A percentile compares a stretch with the other conserved stretches of the same genome.
phyloP scores from a whole-genome alignment of 2,888 invertebrate species.

The Papilio elwesi region DNA sequence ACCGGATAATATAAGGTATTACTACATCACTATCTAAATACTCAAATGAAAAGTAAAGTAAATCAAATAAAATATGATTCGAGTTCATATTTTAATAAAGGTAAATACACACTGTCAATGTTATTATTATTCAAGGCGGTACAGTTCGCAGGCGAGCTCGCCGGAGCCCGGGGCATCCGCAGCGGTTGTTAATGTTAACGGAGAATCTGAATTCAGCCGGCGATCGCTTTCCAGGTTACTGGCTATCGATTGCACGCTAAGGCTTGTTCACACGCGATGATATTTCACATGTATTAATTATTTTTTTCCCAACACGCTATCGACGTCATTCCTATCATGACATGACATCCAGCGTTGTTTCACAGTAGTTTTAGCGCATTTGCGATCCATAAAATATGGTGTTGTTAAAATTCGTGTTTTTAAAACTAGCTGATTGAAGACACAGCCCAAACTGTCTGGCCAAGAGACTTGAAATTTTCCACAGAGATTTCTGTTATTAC shows the following conservation, averaged over 20 bases:
- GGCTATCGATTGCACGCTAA: conserved; percentile 62
- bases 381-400: too few species aligned
- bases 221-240: conserved; percentile 71
- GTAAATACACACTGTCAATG: conserved; percentile 13
- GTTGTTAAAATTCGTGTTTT: too few species aligned
- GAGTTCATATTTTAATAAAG: neutral
- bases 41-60: neutral
- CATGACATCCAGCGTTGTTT: too few species aligned
- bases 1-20: too few species aligned
- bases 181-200: conserved; percentile 72
- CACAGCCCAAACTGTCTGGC: too few species aligned
- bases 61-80: neutral
- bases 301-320: conserved; percentile 1
- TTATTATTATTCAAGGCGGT: conserved; percentile 24
- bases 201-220: conserved; percentile 68
- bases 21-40: too few species aligned
- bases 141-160: conserved; percentile 40
- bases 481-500: too few species aligned
- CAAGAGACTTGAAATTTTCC: too few species aligned
- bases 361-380: too few species aligned
- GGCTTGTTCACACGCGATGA: conserved; percentile 36
- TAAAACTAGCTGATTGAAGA: too few species aligned
- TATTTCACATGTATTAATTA: neutral
- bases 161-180: conserved; percentile 53
- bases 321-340: neutral